Conservation (phyloP, 2,113 vertebrate species). For the Stigmatopora nigra region DNA sequence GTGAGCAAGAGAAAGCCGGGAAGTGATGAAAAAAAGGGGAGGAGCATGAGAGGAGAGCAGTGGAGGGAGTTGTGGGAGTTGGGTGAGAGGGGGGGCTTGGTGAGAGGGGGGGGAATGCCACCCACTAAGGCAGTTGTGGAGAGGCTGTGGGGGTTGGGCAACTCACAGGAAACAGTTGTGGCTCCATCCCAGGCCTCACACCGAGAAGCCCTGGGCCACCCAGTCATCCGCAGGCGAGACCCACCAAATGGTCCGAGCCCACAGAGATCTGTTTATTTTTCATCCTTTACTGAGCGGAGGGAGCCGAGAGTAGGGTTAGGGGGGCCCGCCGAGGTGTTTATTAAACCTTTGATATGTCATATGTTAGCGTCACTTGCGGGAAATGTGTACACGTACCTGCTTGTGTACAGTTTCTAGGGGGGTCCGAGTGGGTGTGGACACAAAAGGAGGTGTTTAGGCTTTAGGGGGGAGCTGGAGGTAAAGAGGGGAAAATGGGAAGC, state of each 20-base stretch:
- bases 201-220: conserved; percentile 70
- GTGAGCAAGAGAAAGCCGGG: conserved; percentile 11
- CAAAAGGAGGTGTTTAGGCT: conserved; percentile 10
- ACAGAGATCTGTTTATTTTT: conserved; percentile 75
- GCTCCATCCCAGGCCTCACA: conserved; percentile 73
- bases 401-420: conserved; percentile 59
- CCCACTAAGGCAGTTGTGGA: conserved; percentile 69
- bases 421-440: conserved; percentile 38
- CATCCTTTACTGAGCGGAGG: conserved; percentile 61
- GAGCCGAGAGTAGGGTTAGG: not conserved
- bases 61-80: conserved; percentile 16
- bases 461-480: conserved; percentile 18
- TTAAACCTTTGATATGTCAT: conserved; percentile 74
- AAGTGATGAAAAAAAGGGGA: conserved; percentile 7
- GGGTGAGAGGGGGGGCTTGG: conserved; percentile 35
- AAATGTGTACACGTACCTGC: conserved; percentile 60
- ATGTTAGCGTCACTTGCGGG: conserved; percentile 59
- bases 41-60: conserved; percentile 9
- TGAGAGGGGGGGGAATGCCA: conserved; percentile 63
- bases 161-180: conserved; percentile 74
- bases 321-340: conserved; percentile 61
- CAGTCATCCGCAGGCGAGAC: conserved; percentile 66
- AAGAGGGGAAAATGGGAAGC: conserved; percentile 32
- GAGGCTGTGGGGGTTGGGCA: conserved; percentile 61
- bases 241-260: conserved; percentile 61